These are phyloP conservation scores for Arctopsyche grandis DNA, from an alignment of 1,140 invertebrate genomes.

Conservation along the genomic window DNA sequence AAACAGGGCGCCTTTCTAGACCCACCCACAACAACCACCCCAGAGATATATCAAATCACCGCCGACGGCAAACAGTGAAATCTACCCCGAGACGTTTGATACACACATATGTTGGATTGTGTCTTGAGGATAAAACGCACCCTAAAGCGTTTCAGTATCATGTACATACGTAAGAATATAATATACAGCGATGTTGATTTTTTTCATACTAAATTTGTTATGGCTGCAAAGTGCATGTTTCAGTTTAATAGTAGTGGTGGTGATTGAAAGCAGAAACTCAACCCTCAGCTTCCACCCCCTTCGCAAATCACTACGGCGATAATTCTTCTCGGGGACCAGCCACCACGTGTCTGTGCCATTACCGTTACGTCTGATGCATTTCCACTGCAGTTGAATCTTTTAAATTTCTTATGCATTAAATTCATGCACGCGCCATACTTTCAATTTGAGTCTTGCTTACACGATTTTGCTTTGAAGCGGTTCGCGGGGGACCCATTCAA, in stretches of 20 bases:
- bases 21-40: neutral
- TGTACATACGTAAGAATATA: no score
- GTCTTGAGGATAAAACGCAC: no score
- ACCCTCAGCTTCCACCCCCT: neutral
- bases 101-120: no score
- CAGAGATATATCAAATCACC: neutral
- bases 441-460: neutral
- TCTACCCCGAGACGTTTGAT: no score
- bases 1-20: neutral
- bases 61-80: neutral
- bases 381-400: constrained; percentile 31
- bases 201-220: no score
- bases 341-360: constrained; percentile 47
- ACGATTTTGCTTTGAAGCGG: neutral
- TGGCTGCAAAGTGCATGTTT: no score
- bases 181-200: no score
- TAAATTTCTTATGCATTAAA: constrained; percentile 27
- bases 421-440: constrained; percentile 5
- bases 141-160: no score
- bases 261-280: neutral
- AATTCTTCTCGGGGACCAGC: constrained; percentile 38
- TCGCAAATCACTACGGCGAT: constrained; percentile 47
- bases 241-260: no score
- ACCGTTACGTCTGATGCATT: constrained; percentile 41
- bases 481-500: no score